phyloP scores from a whole-genome alignment of 2,113 vertebrate species.

The Semnornis frantzii region DNA sequence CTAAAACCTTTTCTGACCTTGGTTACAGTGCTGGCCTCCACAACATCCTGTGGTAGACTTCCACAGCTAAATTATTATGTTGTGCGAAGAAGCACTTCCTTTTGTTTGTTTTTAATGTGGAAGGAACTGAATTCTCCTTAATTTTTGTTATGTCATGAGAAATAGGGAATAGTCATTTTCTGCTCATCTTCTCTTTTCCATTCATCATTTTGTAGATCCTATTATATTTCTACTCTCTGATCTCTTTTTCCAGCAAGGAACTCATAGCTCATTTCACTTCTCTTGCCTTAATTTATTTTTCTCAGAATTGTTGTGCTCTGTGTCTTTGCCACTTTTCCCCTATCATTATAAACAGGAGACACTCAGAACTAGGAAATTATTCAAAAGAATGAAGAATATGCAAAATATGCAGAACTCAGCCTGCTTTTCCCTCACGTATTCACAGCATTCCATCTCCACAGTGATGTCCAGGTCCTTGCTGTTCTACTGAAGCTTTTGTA shows the following conservation, averaged over 20 bases:
- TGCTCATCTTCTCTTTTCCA: slow-evolving; percentile 6
- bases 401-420: not conserved
- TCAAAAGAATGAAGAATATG: not conserved
- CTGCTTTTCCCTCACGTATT: not conserved
- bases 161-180: slow-evolving; percentile 15
- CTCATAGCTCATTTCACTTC: not conserved
- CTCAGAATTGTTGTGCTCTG: not conserved
- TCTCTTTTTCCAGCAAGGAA: not conserved
- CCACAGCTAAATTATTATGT: slow-evolving; percentile 34
- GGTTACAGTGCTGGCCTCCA: slow-evolving; percentile 4
- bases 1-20: slow-evolving; percentile 14
- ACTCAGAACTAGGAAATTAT: not conserved
- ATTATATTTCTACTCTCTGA: not conserved
- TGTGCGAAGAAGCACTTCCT: not conserved
- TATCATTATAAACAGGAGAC: not conserved
- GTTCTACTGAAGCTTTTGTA: not conserved
- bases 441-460: not conserved
- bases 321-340: not conserved
- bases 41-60: slow-evolving; percentile 8
- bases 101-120: slow-evolving; percentile 6
- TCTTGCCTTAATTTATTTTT: not conserved
- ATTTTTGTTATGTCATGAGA: not conserved
- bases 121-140: not conserved
- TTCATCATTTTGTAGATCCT: not conserved
- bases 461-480: not conserved